Evolutionary conservation across 2,113 vertebrate species (phyloP), one percentile per base, ranked within the genome.

Genomic region (Myiozetetes cayanensis): DNA sequence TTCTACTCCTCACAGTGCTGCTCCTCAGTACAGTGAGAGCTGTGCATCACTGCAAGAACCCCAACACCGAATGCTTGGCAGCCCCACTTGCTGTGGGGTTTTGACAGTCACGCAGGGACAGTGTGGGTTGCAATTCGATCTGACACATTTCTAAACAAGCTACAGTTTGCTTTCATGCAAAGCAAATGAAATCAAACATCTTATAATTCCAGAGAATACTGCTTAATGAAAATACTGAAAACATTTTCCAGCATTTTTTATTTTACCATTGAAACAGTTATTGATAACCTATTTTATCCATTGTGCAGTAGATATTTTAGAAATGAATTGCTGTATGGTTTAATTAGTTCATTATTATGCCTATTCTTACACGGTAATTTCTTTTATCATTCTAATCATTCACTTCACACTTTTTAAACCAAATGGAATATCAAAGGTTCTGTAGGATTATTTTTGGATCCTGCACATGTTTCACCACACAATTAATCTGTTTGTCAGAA

Each of bases 361-460:
- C 96, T 97, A 93, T 96, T 96, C 97, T 96, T 94, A 95, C 93
- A 95, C 5, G 37, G 95, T 91, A 95, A 88, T 85, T 92, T 97
- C 95, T 97, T 97, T 96, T 97, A 94, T 97, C 95, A 95, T 96
- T 97, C 96, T 94, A 96, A 97, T 93, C 93, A 96, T 95, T 95
- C 95, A 93, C 96, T 96, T 90, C 90, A 91, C 67, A 93, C 93
- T 94, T 93, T 87, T 90, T 76, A 91, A 92, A 93, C 92, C 87
- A 94, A 95, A 96, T 96, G 96, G 89, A 96, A 90, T 96, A 94
- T 97, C 86, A 88, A 92, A 94, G 94, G 73, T 96, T 94, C 96
- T 63, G 77, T 85, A 88, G 90, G 95, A 96, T 89, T 96, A 94
- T 93, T 96, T 92, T 95, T 93, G 95, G 92, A 95, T 94, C 84